phyloP scores from a whole-genome alignment of 2,113 vertebrate genomes.

The Geothlypis trichas region DNA sequence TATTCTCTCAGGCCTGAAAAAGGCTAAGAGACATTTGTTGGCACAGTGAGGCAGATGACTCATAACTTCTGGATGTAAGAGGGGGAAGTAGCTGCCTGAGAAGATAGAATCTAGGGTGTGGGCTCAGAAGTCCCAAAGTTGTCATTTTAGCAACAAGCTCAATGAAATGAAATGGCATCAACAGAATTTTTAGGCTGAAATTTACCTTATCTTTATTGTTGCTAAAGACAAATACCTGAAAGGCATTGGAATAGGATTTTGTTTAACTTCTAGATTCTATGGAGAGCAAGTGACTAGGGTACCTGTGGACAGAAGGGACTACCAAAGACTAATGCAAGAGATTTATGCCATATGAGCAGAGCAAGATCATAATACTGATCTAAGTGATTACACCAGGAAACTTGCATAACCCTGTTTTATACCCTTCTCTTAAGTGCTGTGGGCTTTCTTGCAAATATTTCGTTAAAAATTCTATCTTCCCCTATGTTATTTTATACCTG shows the following conservation, averaged over 20 bases:
- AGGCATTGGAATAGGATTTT: background rate
- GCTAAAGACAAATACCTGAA: background rate
- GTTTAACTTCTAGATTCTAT: background rate
- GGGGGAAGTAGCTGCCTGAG: constrained; percentile 32
- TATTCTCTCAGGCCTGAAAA: constrained; percentile 31
- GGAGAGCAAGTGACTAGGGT: background rate
- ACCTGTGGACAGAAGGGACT: background rate
- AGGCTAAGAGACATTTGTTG: constrained; percentile 38
- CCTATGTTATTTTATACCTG: background rate
- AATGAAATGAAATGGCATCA: background rate
- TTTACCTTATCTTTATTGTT: background rate
- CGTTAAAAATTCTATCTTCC: background rate
- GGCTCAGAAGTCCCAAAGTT: constrained; percentile 6
- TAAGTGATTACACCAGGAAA: background rate
- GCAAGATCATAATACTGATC: background rate
- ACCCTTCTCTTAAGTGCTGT: background rate
- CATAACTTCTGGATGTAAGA: constrained; percentile 14
- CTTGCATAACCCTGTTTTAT: background rate
- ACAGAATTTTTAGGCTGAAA: background rate
- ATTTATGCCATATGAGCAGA: background rate
- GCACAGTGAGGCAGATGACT: constrained; percentile 22
- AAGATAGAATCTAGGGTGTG: constrained; percentile 38
- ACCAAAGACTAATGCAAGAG: background rate
- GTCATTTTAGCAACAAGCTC: constrained; percentile 10
- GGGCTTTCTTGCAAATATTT: background rate